A percentile compares a stretch with the other conserved stretches of the same genome.
phyloP scores from a whole-genome alignment of 2,797 vertebrate genomes.

The Sarcophilus harrisii region DNA sequence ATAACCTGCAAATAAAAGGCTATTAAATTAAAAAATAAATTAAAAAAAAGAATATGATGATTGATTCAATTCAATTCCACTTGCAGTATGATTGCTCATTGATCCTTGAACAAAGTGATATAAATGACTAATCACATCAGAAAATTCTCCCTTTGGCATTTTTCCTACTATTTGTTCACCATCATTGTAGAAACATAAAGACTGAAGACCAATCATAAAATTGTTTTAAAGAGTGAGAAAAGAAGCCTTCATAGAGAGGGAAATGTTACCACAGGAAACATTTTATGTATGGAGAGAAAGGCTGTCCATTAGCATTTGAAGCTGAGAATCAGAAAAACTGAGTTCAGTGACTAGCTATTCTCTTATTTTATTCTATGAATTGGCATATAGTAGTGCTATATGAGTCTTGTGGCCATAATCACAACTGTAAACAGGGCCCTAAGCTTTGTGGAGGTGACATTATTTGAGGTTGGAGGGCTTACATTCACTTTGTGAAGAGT shows the following conservation, averaged over 20 bases:
- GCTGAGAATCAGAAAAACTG: neutral
- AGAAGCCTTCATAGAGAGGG: neutral
- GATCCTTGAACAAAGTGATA: neutral
- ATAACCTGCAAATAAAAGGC: no score
- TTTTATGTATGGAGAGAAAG: neutral
- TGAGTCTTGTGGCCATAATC: neutral
- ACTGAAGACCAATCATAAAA: neutral
- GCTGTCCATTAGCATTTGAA: neutral
- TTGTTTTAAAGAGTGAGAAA: constrained; percentile 21
- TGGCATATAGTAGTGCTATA: neutral
- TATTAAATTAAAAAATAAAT: no score
- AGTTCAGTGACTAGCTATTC: neutral
- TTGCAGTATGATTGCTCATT: neutral
- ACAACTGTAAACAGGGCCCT: neutral
- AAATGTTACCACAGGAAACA: neutral
- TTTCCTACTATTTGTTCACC: neutral
- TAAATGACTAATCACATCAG: neutral
- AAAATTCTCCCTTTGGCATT: neutral
- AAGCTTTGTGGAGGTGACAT: neutral
- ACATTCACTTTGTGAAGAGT: neutral
- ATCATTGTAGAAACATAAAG: neutral
- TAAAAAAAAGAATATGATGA: no score
- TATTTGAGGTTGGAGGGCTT: neutral
- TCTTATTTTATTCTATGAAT: constrained; percentile 5
- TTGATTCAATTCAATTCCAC: neutral